Evolutionary conservation across 2,888 invertebrate species (phyloP).

Genomic region (Syritta pipiens): DNA sequence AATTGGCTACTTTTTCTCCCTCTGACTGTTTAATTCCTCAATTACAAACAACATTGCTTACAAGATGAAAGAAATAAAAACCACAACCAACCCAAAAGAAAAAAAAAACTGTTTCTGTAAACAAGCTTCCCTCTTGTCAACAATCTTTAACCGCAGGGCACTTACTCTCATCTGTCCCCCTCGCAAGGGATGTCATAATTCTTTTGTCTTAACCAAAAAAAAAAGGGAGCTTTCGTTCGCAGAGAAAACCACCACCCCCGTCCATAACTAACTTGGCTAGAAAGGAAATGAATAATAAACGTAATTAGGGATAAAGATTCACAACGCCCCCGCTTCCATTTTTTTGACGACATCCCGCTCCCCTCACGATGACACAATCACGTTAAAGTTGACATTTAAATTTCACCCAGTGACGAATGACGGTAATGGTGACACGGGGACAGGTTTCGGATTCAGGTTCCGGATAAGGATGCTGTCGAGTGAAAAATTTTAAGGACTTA

Average conservation of each 20-base stretch:
- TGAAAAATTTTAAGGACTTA: constrained; percentile 34
- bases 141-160: constrained; percentile 35
- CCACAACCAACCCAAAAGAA: too few relatives aligned
- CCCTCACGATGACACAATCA: neutral
- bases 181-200: neutral
- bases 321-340: too few relatives aligned
- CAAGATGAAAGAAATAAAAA: constrained; percentile 19
- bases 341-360: constrained; percentile 9
- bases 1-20: too few relatives aligned
- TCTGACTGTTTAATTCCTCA: constrained; percentile 14
- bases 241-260: too few relatives aligned
- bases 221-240: neutral
- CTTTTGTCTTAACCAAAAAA: neutral
- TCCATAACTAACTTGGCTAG: neutral
- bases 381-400: constrained; percentile 22
- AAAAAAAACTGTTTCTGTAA: constrained; percentile 35
- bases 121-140: constrained; percentile 18
- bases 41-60: constrained; percentile 14
- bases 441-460: neutral
- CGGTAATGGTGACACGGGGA: neutral
- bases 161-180: neutral
- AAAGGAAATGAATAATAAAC: constrained; percentile 49
- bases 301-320: constrained; percentile 43
- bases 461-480: too few relatives aligned
- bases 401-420: neutral